Base-by-base conservation (phyloP, 2,888 invertebrate genomes). In the Entomobrya proxima region DNA sequence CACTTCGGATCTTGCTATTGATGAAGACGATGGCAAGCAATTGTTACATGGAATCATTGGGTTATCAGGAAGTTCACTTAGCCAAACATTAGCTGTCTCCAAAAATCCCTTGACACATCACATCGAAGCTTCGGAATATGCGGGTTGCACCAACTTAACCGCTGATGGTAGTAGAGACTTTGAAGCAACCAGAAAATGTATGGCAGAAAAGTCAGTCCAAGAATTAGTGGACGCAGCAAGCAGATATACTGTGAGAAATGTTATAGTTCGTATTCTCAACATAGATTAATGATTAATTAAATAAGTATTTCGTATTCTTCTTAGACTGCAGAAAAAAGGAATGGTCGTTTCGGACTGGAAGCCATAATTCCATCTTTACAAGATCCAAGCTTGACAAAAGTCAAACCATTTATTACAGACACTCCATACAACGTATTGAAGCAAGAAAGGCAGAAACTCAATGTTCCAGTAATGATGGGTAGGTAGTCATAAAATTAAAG, bases 51-150 rank as follows among this genome's bases (percentile, higher is more conserved):
- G 78, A 72, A 50, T 89, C 11, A 87, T 87, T 27, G 87, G 86
- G 2, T 61, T 88, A 15, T 87, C 87, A 24, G 89, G 89, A 79
- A 83, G 83, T 32, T 82, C 89, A 15, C 55, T 89, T 7, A 82
- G 85, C 40, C 79, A 55, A n/a, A 50, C 21, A 11, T 84, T 87
- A 83, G 88, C 86, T 44, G 87, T 86, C 3, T 77, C 85, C 21
- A 83, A 52, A 6, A 85, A 89, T 61, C 89, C 89, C 0, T 58
- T 89, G n/a, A 76, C 80, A 15, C 86, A 89, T 40, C 88, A 89
- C 72, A 67, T 88, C 9, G 35, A 44, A 40, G 83, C 87, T 9
- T 47, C 87, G 0, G 2, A 77, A n/a, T 40, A 64, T 40, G 86
- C 87, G 13, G 74, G 78, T 0, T 89, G 88, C 21, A 58, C 79